Evolutionary conservation across 2,888 invertebrate species (phyloP), one percentile per base, ranked within the genome.

Genomic region (Chesias legatella): DNA sequence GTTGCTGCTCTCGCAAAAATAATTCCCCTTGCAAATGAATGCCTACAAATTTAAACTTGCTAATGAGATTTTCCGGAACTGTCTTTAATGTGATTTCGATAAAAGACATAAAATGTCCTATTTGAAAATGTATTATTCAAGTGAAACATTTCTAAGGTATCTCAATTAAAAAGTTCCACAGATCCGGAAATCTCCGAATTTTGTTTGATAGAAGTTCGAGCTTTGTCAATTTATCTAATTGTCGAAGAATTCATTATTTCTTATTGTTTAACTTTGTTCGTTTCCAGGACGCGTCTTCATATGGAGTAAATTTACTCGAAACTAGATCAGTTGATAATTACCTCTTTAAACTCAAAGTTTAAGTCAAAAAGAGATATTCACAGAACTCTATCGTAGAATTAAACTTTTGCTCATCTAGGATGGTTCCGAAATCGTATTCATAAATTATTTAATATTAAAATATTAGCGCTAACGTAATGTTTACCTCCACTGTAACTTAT

Each of bases 101-200:
- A 6, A 22, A 22, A 22, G 22, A 17, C 2, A 17, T 17, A 3
- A n/a, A 17, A 17, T 17, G 13, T 17, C 13, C 13, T 17, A 5
- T 45, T 37, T 41, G 37, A 29, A 35, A 48, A 44, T 43, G 36
- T 41, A 45, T 40, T 38, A 42, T 49, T 49, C 17, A 34, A 44
- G 27, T 44, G 20, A 47, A 48, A 41, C 44, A 41, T 28, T 31
- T 34, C 32, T 36, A 42, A 38, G 50, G 46, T 48, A 49, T 52
- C 48, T 48, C 46, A 68, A 67, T 69, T 69, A 67, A 58, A 65
- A 69, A 69, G 62, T 69, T 69, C 30, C 32, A 26, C 28, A 31
- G 32, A 64, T 63, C 38, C 41, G 50, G 58, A 60, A 64, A 60
- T 58, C 54, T 51, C 23, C 30, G 53, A 59, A 58, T 50, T 50